Conservation (phyloP, 2,888 invertebrate species). For the Cerceris rybyensis region DNA sequence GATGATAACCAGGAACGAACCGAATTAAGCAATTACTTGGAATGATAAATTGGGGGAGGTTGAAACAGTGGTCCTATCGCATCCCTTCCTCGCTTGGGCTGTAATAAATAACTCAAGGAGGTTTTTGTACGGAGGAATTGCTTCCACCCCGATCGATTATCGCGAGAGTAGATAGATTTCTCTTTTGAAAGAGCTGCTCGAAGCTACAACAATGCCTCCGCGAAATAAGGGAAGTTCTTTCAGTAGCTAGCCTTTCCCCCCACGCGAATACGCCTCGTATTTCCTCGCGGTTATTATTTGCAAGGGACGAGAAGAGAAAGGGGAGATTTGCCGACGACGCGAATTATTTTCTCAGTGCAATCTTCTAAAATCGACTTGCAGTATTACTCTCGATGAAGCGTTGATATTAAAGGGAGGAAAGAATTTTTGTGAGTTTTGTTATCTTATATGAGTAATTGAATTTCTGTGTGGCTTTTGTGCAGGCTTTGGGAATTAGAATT, state of each 20-base stretch:
- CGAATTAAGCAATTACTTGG: too few species aligned
- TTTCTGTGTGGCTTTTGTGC: too few species aligned
- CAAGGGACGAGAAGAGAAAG: not conserved
- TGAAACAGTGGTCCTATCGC: not conserved
- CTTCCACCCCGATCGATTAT: conserved; percentile 58
- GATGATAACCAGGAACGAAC: too few species aligned
- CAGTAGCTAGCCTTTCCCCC: conserved; percentile 23
- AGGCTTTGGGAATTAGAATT: too few species aligned
- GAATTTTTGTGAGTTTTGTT: too few species aligned
- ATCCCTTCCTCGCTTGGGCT: conserved; percentile 18
- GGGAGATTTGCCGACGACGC: conserved; percentile 1
- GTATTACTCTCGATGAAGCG: too few species aligned
- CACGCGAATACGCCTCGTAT: conserved; percentile 15
- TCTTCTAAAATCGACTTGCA: too few species aligned
- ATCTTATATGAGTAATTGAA: too few species aligned
- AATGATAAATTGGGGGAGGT: too few species aligned
- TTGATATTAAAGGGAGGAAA: too few species aligned
- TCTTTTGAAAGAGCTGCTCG: conserved; percentile 40
- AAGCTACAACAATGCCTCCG: conserved; percentile 46
- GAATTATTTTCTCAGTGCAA: conserved; percentile 11
- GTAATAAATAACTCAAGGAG: conserved; percentile 50
- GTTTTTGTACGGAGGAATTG: conserved; percentile 46
- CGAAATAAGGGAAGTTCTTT: conserved; percentile 46
- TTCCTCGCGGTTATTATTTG: conserved; percentile 50
- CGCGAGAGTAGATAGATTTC: conserved; percentile 54